Base-by-base conservation (phyloP, 1,140 invertebrate genomes). In the Aethina tumida region DNA sequence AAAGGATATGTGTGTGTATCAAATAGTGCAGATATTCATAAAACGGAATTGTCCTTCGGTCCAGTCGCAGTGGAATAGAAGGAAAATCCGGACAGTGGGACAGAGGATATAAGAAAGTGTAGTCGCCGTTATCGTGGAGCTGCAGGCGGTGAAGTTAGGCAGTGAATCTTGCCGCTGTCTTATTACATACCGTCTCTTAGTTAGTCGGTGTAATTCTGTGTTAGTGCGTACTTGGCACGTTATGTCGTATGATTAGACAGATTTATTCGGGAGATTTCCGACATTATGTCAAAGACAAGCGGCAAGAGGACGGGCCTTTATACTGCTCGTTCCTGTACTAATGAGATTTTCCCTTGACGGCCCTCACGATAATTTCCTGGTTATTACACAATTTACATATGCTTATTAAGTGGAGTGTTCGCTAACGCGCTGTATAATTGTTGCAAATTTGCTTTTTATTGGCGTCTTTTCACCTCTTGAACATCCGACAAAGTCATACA, bases 181-280 rank as follows among this genome's bases (percentile, higher is more conserved):
- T 53, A 53, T 53, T 44, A 55, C 50, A 49, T 26, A 41, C 42
- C 45, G 39, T 41, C 25, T 45, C 39, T 22, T 49, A 50, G 44
- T 52, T 49, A 44, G 38, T 41, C 40, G 30, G 38, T 39, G 42
- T 55, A 55, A 55, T 55, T 36, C 50, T 53, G 42, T 53, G 48
- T 53, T 49, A 53, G 53, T 55, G 53, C 50, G 53, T 55, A 53
- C 43, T 55, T 49, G 45, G 53, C 50, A 53, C 55, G 52, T 55
- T 55, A 55, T 56, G 50, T 45, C 46, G 42, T 51, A 57, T 55
- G 55, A 58, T 58, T 58, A 58, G 51, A 58, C 45, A 55, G 55
- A 58, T 58, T 55, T 58, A 58, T 58, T 55, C 43, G 43, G 37
- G 45, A 45, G 49, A 55, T 55, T 57, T 55, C 52, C 50, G 50